Evolutionary conservation across 1,140 invertebrate genomes (phyloP).

Genomic region (Drosophila varians): DNA sequence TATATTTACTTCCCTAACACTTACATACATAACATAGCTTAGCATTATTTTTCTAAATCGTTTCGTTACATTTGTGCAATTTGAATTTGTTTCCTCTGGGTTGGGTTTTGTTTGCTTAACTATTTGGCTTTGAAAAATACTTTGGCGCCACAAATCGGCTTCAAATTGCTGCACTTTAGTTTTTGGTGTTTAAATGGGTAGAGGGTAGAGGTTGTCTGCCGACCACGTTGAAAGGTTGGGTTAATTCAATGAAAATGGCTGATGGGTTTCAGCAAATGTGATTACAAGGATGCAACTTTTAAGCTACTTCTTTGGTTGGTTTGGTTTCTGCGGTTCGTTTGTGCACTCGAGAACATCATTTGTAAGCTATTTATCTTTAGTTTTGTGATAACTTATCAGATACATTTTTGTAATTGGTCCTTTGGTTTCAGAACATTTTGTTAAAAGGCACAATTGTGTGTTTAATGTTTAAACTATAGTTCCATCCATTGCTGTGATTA

Average conservation of each 20-base stretch:
- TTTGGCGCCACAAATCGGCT: constrained; percentile 71
- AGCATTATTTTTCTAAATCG: constrained; percentile 29
- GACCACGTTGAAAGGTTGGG: constrained; percentile 52
- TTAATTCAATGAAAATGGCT: constrained; percentile 41
- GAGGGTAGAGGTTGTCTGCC: constrained; percentile 44
- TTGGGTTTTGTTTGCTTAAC: constrained; percentile 60
- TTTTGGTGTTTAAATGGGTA: constrained; percentile 20
- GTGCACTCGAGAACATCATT: constrained; percentile 51
- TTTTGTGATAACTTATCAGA: constrained; percentile 53
- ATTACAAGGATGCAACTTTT: constrained; percentile 76
- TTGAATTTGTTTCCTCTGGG: constrained; percentile 18
- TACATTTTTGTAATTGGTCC: constrained; percentile 74
- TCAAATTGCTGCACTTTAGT: constrained; percentile 41
- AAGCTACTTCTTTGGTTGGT: constrained; percentile 69
- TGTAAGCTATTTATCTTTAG: constrained; percentile 31
- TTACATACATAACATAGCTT: constrained; percentile 22
- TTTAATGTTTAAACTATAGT: constrained; percentile 47
- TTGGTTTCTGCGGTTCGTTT: constrained; percentile 45
- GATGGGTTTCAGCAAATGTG: constrained; percentile 70
- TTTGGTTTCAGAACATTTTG: constrained; percentile 71
- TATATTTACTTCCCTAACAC: constrained; percentile 26
- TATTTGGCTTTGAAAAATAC: constrained; percentile 82
- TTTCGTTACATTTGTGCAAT: constrained; percentile 34
- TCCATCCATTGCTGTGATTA: constrained; percentile 18
- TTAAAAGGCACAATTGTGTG: constrained; percentile 66